Base-by-base conservation (phyloP, 92 coral and sea anemone genomes). In the Diadumene lineata region DNA sequence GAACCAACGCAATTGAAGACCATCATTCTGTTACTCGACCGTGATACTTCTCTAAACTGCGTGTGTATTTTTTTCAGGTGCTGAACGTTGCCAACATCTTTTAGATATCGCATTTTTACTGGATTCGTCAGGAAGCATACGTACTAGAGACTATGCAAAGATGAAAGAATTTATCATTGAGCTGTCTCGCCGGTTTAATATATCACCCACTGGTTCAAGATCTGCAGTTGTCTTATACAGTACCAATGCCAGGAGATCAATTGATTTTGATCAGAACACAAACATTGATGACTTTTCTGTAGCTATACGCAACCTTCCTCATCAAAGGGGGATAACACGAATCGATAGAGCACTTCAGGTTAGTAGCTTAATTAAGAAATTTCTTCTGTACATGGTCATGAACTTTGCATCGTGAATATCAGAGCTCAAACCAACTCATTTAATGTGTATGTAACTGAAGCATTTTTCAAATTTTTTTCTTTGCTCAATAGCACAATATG, bases 181-280 rank as follows among this genome's bases (percentile, higher is more conserved):
- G 17, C 28, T 79, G 22, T 81, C 87, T 17, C 78, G 75, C 25
- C 58, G 77, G 21, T 84, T 88, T 28, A 79, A 77, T 24, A 79
- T 88, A 61, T 88, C 89, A 34, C 82, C 84, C n/a, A 33, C 69
- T 43, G 92, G 87, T 17, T 81, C 86, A 30, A 83, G 83, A 28
- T 88, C 78, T 1, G 92, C 89, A 22, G 84, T 88, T 1, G 38
- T 88, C 34, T 79, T 84, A 31, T 88, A 88, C 76, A 88, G 92
- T 27, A 80, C 81, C 68, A 75, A 57, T 29, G 90, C 86, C 17
- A 73, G 70, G 56, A 70, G 75, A 26, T 79, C 60, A 0, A 85
- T 89, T 56, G 80, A 83, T 75, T 71, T 89, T 29, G 78, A 79
- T 51, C 72, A 79, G 72, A 64, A 78, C 26, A 46, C 48, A 57